Evolutionary conservation across 1,140 invertebrate genomes (phyloP), one percentile per base, ranked within the genome.

Genomic region (Oryctes rhinoceros): DNA sequence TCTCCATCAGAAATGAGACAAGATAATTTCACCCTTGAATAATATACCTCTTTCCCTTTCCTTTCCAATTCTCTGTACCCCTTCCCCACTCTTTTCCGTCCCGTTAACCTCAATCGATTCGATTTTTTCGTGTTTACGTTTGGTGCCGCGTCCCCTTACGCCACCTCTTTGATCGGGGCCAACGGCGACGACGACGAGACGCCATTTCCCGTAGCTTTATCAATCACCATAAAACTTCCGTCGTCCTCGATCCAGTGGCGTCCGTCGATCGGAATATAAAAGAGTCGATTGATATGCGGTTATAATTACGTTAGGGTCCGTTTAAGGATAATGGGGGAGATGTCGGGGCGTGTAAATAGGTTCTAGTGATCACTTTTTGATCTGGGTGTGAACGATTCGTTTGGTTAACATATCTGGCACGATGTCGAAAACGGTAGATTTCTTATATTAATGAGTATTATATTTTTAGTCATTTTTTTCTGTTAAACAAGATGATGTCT

Each of bases 201-300:
- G 53, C 53, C 53, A 59, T 59, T 59, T 59, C 53, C 53, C 53
- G 53, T 15, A 15, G 53, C 53, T 59, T 59, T 59, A 59, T 59
- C 53, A 59, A 59, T 59, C 53, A 59, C 53, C 53, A 59, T 59
- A 59, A 59, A 59, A 59, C 53, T 59, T 59, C 53, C 53, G 53
- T 59, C 53, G 53, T 18, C 53, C 15, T 59, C 53, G 53, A 59
- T 59, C 15, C 53, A 59, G 53, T 59, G 53, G 53, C 53, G 53
- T 59, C 53, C 53, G 53, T 59, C 53, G 53, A 59, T 18, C 18
- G 53, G 53, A 59, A 59, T 59, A 59, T 59, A 59, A 59, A 59
- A 59, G 53, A 59, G 53, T n/a, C 53, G 53, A 59, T 18, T 18
- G 53, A 59, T 59, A 18, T 15, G 53, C 53, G 15, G 53, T 18